Evolutionary conservation across 92 coral and sea anemone species (phyloP), one percentile per base, ranked within the genome.

Genomic region (Parazoanthus swiftii): DNA sequence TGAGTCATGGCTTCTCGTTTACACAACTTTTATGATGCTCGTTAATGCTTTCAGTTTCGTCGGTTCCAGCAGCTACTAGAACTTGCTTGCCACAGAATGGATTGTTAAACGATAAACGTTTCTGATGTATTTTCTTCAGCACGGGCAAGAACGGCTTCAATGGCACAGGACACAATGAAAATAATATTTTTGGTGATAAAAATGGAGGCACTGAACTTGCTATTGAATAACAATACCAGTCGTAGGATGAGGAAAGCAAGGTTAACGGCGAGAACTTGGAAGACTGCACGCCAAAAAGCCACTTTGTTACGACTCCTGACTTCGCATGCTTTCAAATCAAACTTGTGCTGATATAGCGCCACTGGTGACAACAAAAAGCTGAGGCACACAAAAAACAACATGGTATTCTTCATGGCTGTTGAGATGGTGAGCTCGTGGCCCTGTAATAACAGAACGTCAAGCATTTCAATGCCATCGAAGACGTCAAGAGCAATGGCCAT

Each of bases 381-480:
- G 26, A 88, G 5, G 78, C 93, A 90, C 10, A 85, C 94, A 23
- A 88, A 79, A 33, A 70, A 78, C 33, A 93, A 67, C 44, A 91
- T 81, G 67, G 80, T 76, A 15, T 33, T 29, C 79, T 91, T 90
- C 50, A 88, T 82, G 66, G 66, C 35, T 74, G 74, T 33, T 16
- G 89, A 80, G 16, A 93, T 39, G 0, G 33, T 26, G 16, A 86
- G 85, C 10, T 71, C 59, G 39, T 75, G 58, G 25, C 88, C 86
- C 37, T 89, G 88, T 3, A 63, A 37, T 4, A 93, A 76, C 26
- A 93, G 59, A 16, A 92, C 79, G 29, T 89, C 90, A 26, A 93
- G 78, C 89, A 91, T 86, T 73, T 89, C 93, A 58, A 93, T 88
- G 25, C 85, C 93, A 18, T 93, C 95, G 82, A 93, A 93, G 48